phyloP scores from a whole-genome alignment of 2,113 vertebrate genomes.

The Coturnix japonica region DNA sequence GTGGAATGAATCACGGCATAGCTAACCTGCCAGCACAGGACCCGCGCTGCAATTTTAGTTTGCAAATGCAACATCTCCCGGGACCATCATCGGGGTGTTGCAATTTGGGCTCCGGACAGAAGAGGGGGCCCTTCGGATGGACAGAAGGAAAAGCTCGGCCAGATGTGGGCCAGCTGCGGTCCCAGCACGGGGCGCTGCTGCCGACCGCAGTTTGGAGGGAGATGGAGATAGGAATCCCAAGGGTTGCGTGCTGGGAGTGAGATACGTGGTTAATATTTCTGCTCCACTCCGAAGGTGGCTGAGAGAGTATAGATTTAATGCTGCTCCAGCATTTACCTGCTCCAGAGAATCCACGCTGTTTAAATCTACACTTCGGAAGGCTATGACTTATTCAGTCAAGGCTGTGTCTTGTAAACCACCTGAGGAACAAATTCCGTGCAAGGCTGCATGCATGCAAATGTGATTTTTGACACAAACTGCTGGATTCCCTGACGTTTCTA shows the following conservation, averaged over 20 bases:
- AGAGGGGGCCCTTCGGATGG: slow-evolving; percentile 51
- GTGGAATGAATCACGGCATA: not conserved
- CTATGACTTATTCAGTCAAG: not conserved
- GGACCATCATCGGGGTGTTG: not conserved
- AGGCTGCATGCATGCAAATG: not conserved
- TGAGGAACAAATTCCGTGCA: not conserved
- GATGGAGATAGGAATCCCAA: not conserved
- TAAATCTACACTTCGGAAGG: not conserved
- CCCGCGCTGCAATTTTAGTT: not conserved
- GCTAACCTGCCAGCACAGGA: not conserved
- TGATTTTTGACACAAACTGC: not conserved
- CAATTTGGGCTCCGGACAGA: slow-evolving; percentile 17
- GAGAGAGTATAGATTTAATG: not conserved
- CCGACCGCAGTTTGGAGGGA: not conserved
- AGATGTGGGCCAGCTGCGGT: fast-evolving
- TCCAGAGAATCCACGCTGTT: fast-evolving
- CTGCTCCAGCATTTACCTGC: no score
- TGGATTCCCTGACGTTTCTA: not conserved
- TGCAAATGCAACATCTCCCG: no score
- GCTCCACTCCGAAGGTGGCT: not conserved
- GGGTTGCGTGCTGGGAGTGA: fast-evolving
- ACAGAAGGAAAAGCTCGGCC: not conserved
- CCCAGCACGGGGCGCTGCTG: not conserved
- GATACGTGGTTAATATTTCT: not conserved
- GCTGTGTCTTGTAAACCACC: not conserved